Evolutionary conservation across 2,113 vertebrate genomes (phyloP).

Genomic region (Phaetusa simplex): DNA sequence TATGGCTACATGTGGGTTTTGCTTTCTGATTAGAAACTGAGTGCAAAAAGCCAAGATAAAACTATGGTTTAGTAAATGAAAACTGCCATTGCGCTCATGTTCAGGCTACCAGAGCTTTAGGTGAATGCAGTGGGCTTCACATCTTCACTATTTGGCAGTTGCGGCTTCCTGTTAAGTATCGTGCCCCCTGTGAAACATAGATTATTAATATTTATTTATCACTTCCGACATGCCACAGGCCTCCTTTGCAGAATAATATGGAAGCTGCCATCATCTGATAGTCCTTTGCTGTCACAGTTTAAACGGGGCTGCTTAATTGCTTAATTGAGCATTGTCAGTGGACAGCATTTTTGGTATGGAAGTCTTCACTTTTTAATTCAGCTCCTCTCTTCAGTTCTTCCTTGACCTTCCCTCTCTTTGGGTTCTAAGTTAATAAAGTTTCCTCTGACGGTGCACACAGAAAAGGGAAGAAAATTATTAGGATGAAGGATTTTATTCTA

Average conservation of each 20-base stretch:
- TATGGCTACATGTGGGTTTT: background rate
- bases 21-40: background rate
- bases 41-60: background rate
- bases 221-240: background rate
- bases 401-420: background rate
- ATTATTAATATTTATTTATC: slow-evolving; percentile 9
- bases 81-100: background rate
- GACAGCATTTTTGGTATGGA: background rate
- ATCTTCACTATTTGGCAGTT: background rate
- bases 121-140: background rate
- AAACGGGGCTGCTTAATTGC: background rate
- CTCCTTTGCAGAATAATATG: background rate
- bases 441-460: background rate
- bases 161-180: background rate
- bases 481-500: background rate
- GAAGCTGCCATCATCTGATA: background rate
- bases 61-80: background rate
- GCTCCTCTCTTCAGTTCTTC: background rate
- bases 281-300: background rate
- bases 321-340: background rate
- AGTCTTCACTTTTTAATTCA: background rate
- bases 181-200: background rate
- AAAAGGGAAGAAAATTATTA: background rate
- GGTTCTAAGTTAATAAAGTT: background rate
- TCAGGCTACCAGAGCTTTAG: background rate